A percentile compares a stretch with the other conserved stretches of the same genome.
Conservation (phyloP, 2,888 invertebrate genomes). For the Noctua fimbriata region DNA sequence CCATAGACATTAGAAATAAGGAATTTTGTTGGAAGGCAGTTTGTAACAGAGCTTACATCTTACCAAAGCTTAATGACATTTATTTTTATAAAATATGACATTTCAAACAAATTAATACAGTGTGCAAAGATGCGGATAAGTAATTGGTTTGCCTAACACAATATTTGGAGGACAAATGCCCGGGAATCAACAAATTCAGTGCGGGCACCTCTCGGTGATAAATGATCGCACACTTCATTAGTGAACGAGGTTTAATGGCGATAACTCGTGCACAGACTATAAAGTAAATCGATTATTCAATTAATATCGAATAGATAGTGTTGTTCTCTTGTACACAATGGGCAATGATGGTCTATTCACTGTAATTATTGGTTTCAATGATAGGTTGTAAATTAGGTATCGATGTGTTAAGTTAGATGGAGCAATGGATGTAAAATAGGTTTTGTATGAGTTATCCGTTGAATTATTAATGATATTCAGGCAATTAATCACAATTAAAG, state of each 20-base stretch:
- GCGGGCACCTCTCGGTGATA: conserved; percentile 45
- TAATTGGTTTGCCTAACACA: conserved; percentile 61
- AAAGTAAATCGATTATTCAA: conserved; percentile 49
- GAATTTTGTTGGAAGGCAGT: background rate
- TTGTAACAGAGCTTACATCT: background rate
- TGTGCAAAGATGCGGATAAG: conserved; percentile 37
- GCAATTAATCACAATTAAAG: background rate
- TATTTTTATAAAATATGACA: background rate
- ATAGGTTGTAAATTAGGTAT: background rate
- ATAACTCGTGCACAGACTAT: conserved; percentile 49
- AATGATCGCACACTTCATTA: conserved; percentile 65
- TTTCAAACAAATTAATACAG: conserved; percentile 9
- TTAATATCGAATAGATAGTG: conserved; percentile 50
- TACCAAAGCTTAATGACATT: background rate
- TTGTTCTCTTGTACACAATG: conserved; percentile 32
- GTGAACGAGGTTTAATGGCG: conserved; percentile 59
- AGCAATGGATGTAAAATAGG: background rate
- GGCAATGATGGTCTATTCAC: conserved; percentile 6
- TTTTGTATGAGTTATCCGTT: background rate
- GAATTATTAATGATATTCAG: background rate
- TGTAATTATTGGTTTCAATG: conserved; percentile 5
- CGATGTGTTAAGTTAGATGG: conserved; percentile 2
- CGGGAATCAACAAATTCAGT: conserved; percentile 58
- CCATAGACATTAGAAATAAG: background rate
- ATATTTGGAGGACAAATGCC: conserved; percentile 59